phyloP scores from a whole-genome alignment of 2,888 invertebrate genomes.

The Acheta domesticus region DNA sequence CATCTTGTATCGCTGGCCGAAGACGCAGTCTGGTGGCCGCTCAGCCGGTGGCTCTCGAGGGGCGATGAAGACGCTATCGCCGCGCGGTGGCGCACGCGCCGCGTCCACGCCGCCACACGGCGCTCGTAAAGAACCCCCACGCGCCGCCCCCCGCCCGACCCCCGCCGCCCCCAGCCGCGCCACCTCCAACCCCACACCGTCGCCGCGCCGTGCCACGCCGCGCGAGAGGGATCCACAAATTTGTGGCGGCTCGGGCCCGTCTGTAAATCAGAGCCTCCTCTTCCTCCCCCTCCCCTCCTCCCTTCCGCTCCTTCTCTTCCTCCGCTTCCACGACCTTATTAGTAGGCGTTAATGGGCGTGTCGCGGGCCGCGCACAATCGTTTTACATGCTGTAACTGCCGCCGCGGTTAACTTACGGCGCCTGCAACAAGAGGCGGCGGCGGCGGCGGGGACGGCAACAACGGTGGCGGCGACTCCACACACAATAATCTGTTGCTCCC shows the following conservation, averaged over 20 bases:
- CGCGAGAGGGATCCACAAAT: neutral
- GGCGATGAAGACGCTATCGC: too few species aligned
- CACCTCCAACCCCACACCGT: too few species aligned
- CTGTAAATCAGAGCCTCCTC: neutral
- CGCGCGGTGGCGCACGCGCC: too few species aligned
- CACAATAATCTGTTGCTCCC: constrained; percentile 18
- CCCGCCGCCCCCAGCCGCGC: too few species aligned
- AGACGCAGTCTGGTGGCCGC: too few species aligned
- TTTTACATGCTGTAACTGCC: constrained; percentile 18
- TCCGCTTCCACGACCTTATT: constrained; percentile 18
- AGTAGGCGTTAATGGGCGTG: constrained; percentile 18
- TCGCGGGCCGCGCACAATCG: neutral
- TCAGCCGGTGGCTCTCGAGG: too few species aligned
- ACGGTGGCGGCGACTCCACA: constrained; percentile 1
- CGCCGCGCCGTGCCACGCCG: too few species aligned
- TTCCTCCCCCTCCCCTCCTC: neutral
- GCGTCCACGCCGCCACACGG: too few species aligned
- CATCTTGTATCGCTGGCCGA: too few species aligned
- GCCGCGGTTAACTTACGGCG: constrained; percentile 1
- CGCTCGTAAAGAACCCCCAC: too few species aligned
- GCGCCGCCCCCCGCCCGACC: too few species aligned
- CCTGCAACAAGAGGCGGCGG: constrained; percentile 8
- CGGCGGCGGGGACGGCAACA: neutral
- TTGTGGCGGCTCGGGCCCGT: neutral
- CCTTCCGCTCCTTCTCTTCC: neutral